Conservation (phyloP, 2,797 vertebrate genomes). For the Odontamblyopus lacepedii region DNA sequence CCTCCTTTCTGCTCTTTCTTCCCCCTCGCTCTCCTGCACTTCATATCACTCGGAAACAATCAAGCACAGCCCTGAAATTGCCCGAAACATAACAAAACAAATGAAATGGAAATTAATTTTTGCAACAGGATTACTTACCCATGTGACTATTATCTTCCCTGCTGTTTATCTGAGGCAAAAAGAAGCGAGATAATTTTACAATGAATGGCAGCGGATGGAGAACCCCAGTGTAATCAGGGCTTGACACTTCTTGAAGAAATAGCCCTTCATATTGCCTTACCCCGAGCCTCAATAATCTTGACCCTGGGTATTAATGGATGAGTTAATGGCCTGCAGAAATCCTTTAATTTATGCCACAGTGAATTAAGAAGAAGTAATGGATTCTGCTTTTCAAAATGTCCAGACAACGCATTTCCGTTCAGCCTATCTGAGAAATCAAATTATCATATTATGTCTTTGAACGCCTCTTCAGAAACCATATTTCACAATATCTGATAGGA, state of each 20-base stretch:
- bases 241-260: slow-evolving; percentile 78
- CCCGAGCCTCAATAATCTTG: slow-evolving; percentile 82
- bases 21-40: slow-evolving; percentile 55
- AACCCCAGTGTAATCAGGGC: slow-evolving; percentile 74
- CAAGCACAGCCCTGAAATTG: slow-evolving; percentile 69
- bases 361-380: slow-evolving; percentile 85
- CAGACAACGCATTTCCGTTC: slow-evolving; percentile 81
- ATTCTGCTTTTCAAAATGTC: slow-evolving; percentile 82
- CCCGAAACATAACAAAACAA: slow-evolving; percentile 79
- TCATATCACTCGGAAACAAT: slow-evolving; percentile 76
- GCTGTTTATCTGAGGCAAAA: slow-evolving; percentile 78
- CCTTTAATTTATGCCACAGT: slow-evolving; percentile 84
- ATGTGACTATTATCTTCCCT: slow-evolving; percentile 73
- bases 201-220: slow-evolving; percentile 76
- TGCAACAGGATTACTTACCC: slow-evolving; percentile 75
- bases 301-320: slow-evolving; percentile 83
- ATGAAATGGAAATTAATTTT: slow-evolving; percentile 81
- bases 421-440: slow-evolving; percentile 83
- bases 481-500: slow-evolving; percentile 79
- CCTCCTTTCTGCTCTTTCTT: slow-evolving; percentile 64
- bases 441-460: slow-evolving; percentile 84
- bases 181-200: slow-evolving; percentile 77
- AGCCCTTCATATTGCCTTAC: slow-evolving; percentile 80
- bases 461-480: slow-evolving; percentile 78
- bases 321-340: slow-evolving; percentile 84